A percentile compares a stretch with the other conserved stretches of the same genome.
Conservation (phyloP, 2,797 vertebrate species). For the Nyctibius grandis region DNA sequence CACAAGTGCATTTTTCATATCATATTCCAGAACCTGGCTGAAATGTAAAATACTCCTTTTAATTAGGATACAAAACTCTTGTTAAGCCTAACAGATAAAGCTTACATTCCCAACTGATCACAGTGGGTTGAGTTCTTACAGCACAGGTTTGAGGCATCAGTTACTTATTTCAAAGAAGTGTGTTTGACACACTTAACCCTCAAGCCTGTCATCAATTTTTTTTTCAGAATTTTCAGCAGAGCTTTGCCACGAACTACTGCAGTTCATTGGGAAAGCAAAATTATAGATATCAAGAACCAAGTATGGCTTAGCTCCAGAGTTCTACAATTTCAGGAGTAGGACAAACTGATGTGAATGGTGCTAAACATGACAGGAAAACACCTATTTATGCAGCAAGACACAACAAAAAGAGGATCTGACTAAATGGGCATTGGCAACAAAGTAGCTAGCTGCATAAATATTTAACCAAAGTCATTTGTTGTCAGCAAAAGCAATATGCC, state of each 20-base stretch:
- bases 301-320: not conserved
- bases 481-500: not conserved
- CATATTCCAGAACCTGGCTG: not conserved
- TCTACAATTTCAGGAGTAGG: rapidly evolving
- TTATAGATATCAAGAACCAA: not conserved
- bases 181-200: not conserved
- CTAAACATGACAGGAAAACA: not conserved
- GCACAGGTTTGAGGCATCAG: not conserved
- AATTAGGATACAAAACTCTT: not conserved
- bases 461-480: not conserved
- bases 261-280: not conserved
- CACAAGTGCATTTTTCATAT: not conserved
- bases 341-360: not conserved
- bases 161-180: not conserved
- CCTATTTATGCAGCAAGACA: not conserved
- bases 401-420: not conserved
- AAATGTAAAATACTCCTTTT: not conserved
- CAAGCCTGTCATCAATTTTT: not conserved
- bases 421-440: not conserved
- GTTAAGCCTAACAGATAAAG: not conserved
- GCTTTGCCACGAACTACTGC: not conserved
- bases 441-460: not conserved
- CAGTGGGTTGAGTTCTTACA: not conserved
- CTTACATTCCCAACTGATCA: not conserved
- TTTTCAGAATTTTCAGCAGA: not conserved